phyloP scores from a whole-genome alignment of 2,888 invertebrate species.

The Synanthedon myopaeformis region DNA sequence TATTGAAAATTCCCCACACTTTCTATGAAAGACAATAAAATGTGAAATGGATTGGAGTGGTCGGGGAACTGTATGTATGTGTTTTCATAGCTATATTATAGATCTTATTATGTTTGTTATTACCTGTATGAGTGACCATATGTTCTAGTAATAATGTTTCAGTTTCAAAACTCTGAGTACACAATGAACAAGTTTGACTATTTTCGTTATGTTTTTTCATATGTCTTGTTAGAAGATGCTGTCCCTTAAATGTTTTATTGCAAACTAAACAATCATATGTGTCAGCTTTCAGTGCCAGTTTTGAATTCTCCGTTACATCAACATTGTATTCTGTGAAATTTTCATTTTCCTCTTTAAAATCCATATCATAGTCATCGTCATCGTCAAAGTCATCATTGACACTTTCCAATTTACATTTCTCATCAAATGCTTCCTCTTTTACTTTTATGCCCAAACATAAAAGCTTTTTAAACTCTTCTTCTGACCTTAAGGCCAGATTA shows the following conservation, averaged over 20 bases:
- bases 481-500: conserved; percentile 31
- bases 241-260: conserved; percentile 30
- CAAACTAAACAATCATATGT: conserved; percentile 30
- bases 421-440: conserved; percentile 25
- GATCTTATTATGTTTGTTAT: neutral
- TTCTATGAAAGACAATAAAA: too few relatives aligned
- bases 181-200: conserved; percentile 16
- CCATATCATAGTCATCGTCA: conserved; percentile 6
- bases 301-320: neutral
- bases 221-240: conserved; percentile 38
- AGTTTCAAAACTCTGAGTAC: conserved; percentile 15
- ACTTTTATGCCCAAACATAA: conserved; percentile 15
- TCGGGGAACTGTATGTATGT: too few relatives aligned
- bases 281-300: neutral
- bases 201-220: conserved; percentile 26
- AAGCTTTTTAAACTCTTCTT: conserved; percentile 35
- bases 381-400: conserved; percentile 5
- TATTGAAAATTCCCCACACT: too few relatives aligned
- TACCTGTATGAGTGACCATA: conserved; percentile 10
- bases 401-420: conserved; percentile 14
- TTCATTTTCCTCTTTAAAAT: conserved; percentile 24
- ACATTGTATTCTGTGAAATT: conserved; percentile 37
- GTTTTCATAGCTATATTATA: too few relatives aligned
- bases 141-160: conserved; percentile 19
- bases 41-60: too few relatives aligned